Evolutionary conservation across 1,140 invertebrate genomes (phyloP).

Genomic region (Drosophila repleta): DNA sequence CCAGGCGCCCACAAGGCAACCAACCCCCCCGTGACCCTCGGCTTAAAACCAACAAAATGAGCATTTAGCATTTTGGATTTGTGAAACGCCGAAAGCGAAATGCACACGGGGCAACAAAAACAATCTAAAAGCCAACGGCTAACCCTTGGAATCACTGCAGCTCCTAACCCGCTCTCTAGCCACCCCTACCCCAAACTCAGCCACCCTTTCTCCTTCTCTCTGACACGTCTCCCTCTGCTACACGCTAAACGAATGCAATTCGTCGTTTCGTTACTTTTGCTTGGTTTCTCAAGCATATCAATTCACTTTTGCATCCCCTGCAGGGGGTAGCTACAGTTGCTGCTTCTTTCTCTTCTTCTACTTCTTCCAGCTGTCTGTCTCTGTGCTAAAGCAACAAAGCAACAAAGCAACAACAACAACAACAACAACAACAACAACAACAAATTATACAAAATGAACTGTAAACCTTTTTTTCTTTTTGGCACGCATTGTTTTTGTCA

Average conservation of each 20-base stretch:
- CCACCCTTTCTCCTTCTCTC: not conserved
- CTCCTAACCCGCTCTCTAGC: constrained; percentile 2
- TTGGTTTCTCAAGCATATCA: constrained; percentile 80
- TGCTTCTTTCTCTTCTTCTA: constrained; percentile 6
- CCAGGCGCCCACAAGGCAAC: constrained; percentile 7
- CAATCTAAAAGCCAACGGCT: constrained; percentile 19
- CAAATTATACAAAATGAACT: constrained; percentile 78
- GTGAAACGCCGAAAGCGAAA: constrained; percentile 29
- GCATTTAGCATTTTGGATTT: constrained; percentile 74
- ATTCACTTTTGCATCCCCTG: constrained; percentile 67
- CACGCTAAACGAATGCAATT: constrained; percentile 56
- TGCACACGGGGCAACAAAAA: constrained; percentile 18
- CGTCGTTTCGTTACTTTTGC: constrained; percentile 70
- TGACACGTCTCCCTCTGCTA: not conserved
- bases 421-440: constrained; percentile 10
- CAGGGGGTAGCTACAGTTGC: constrained; percentile 39
- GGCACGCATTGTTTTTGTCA: constrained; percentile 68
- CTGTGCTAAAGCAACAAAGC: constrained; percentile 64
- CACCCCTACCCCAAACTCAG: constrained; percentile 17
- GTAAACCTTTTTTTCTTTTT: constrained; percentile 63
- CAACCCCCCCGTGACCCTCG: too few species aligned
- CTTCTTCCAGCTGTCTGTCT: constrained; percentile 3
- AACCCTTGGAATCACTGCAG: constrained; percentile 66
- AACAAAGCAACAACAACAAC: constrained; percentile 17
- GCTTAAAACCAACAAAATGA: constrained; percentile 66